Evolutionary conservation across 2,797 vertebrate genomes (phyloP), one percentile per base, ranked within the genome.

Genomic region (Psittacula echo): DNA sequence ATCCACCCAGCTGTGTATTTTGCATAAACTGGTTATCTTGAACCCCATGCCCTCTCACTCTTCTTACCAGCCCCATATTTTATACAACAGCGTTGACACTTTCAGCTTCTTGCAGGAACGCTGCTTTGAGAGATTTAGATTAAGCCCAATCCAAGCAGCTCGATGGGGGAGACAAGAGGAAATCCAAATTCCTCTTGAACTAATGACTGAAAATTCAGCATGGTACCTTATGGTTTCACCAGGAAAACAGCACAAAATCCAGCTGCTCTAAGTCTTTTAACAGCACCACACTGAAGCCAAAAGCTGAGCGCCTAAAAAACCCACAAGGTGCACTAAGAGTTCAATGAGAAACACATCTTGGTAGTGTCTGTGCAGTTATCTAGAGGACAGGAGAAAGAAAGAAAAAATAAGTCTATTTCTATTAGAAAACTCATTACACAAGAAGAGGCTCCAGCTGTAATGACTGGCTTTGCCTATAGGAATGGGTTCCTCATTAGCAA

Each of bases 1-100:
- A 87, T 85, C 90, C 62, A 93, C 58, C 86, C 80, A 89, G 92
- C 89, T 93, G 53, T 26, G 68, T 30, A 54, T 85, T 95, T 87
- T 89, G 89, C 95, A 93, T 91, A 92, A 95, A 95, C 72, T 78
- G 62, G 90, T 95, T 93, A 93, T 94, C 86, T 94, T 62, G 85
- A 94, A 81, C 81, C 74, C 82, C 62, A 73, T 16, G 73, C 58
- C 58, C 76, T 48, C 81, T 80, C 87, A 10, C 56, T 84, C 72
- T 45, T 54, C n/a, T 85, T 87, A 83, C 74, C 17, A 9, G 67
- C 13, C 72, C 76, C 42, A 2, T 58, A 60, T 83, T 95, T 86
- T 65, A 91, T 32, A 75, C 53, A 54, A 50, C 21, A 19, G 50
- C 1, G 2, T 41, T 85, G 86, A 94, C 75, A 75, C 30, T 71